phyloP scores from a whole-genome alignment of 2,797 vertebrate species.

The Cryptoblepharus egeriae region DNA sequence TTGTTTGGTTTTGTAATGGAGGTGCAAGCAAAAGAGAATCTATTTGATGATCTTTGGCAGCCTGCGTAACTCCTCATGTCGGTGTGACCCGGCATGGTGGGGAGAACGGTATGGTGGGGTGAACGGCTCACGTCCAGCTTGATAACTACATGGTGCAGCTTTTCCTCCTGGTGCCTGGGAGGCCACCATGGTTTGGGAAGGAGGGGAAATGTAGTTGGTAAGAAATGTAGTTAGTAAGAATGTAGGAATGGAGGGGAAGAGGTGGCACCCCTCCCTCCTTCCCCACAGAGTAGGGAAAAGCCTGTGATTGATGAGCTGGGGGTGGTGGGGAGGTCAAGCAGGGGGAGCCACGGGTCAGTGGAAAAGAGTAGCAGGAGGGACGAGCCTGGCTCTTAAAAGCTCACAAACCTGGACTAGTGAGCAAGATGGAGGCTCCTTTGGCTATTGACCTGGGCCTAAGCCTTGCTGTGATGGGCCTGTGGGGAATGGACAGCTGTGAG shows the following conservation, averaged over 20 bases:
- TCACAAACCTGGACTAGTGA: not conserved
- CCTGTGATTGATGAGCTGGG: slow-evolving; percentile 38
- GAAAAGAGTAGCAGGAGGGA: slow-evolving; percentile 1
- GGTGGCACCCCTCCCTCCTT: not conserved
- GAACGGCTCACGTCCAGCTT: slow-evolving; percentile 16
- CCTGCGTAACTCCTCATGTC: not conserved
- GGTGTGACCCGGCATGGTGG: slow-evolving; percentile 9
- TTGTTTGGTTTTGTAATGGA: not conserved
- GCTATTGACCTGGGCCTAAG: not conserved
- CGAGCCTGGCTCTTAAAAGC: slow-evolving; percentile 14
- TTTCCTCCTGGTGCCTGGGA: not conserved
- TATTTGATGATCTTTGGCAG: not conserved
- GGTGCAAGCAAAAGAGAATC: not conserved
- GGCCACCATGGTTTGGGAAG: not conserved
- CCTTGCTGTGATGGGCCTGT: not conserved
- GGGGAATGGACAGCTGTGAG: not conserved
- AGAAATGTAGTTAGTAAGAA: no score
- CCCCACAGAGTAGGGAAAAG: slow-evolving; percentile 6
- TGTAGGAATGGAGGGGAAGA: not conserved
- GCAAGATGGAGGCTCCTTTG: not conserved
- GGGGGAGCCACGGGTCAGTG: slow-evolving; percentile 27
- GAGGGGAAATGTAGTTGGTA: no score
- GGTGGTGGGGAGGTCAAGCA: slow-evolving; percentile 34
- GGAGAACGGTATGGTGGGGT: rapidly evolving
- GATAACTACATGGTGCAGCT: slow-evolving; percentile 16